Conservation (phyloP, 1,140 invertebrate genomes). For the Nymphalis io region DNA sequence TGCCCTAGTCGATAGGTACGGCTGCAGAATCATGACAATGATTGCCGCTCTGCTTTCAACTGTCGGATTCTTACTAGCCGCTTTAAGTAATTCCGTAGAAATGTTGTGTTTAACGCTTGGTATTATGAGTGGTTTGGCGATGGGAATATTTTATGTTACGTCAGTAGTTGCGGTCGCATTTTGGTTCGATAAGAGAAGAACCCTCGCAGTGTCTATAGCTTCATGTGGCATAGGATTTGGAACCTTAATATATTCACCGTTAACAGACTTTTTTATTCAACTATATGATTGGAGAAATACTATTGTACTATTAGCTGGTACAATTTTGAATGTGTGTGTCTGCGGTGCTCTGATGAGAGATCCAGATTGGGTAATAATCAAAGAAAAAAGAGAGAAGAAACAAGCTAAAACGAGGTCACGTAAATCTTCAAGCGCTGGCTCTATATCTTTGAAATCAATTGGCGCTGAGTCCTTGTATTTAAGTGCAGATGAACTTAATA, state of each 20-base stretch:
- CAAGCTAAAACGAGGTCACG: constrained; percentile 54
- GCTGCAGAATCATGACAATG: constrained; percentile 91
- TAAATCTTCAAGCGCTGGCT: constrained; percentile 60
- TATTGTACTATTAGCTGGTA: constrained; percentile 88
- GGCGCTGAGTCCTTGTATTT: constrained; percentile 65
- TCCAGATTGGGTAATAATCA: constrained; percentile 85
- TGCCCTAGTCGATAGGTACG: constrained; percentile 92
- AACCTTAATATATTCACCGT: constrained; percentile 90
- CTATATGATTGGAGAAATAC: constrained; percentile 92
- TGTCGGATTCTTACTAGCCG: constrained; percentile 88
- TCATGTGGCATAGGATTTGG: constrained; percentile 74
- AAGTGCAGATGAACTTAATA: constrained; percentile 61
- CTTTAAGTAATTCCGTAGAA: constrained; percentile 85
- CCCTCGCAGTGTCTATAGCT: constrained; percentile 87
- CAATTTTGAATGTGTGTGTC: constrained; percentile 92
- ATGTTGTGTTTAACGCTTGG: constrained; percentile 92
- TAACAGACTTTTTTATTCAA: constrained; percentile 85
- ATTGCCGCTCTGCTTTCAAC: constrained; percentile 87
- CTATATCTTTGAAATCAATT: constrained; percentile 60
- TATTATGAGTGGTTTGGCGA: constrained; percentile 90
- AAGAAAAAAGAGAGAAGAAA: constrained; percentile 58
- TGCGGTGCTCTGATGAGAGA: constrained; percentile 93
- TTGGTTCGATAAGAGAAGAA: constrained; percentile 96
- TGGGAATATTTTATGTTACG: constrained; percentile 93
- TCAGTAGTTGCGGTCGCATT: constrained; percentile 96